A percentile compares a stretch with the other conserved stretches of the same genome.
Evolutionary conservation across 1,140 invertebrate species (phyloP).

Genomic region (Delia radicum): DNA sequence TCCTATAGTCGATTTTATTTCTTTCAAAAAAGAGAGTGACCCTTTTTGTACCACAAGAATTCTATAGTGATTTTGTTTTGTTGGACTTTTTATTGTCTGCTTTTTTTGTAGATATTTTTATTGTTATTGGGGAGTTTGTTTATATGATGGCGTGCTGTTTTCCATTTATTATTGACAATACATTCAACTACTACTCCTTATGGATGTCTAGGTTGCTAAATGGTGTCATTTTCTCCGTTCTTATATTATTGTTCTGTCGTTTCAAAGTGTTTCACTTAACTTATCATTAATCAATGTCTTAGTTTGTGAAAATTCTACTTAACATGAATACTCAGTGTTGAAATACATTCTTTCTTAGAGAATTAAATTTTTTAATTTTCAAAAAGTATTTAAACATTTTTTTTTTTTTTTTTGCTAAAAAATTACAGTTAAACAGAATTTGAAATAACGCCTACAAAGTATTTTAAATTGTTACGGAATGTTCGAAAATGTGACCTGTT

Average conservation of each 20-base stretch:
- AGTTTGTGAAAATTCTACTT: neutral
- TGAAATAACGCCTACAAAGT: too few relatives aligned
- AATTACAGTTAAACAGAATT: too few relatives aligned
- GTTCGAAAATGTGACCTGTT: too few relatives aligned
- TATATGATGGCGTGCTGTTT: slow-evolving; percentile 24
- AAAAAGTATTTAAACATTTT: too few relatives aligned
- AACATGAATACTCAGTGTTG: neutral
- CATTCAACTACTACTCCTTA: neutral
- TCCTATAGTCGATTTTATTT: too few relatives aligned
- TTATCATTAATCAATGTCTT: slow-evolving; percentile 28
- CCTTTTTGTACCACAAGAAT: neutral
- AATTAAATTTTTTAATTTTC: too few relatives aligned
- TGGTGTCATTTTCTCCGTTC: neutral
- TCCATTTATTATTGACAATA: slow-evolving; percentile 29
- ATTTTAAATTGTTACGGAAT: too few relatives aligned
- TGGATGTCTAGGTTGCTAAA: neutral
- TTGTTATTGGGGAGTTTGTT: neutral
- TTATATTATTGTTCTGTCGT: too few relatives aligned
- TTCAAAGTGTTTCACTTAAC: slow-evolving; percentile 27
- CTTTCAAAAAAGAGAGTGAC: neutral
- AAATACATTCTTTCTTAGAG: too few relatives aligned
- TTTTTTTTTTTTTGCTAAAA: too few relatives aligned
- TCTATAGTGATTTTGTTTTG: neutral
- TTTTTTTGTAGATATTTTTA: slow-evolving; percentile 7
- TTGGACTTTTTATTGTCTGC: neutral